These are phyloP conservation scores for Chaetodon trifascialis DNA, from an alignment of 2,113 vertebrate species.

Conservation along the genomic window DNA sequence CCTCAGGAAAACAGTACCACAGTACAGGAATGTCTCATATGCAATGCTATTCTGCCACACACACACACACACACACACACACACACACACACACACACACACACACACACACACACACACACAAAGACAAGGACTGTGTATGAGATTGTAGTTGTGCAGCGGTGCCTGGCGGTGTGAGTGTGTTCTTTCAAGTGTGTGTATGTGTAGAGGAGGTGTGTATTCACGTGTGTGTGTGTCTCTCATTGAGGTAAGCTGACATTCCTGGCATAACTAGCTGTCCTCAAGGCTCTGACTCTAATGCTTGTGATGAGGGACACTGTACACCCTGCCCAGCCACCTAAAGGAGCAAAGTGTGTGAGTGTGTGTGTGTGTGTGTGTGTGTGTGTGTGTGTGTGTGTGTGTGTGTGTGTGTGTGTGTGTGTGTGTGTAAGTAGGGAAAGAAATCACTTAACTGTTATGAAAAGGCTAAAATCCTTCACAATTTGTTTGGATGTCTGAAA, in stretches of 20 bases:
- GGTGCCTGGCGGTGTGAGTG: conserved; percentile 9
- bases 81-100: conserved; percentile 28
- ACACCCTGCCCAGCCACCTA: conserved; percentile 8
- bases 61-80: conserved; percentile 28
- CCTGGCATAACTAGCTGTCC: conserved; percentile 74
- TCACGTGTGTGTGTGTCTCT: conserved; percentile 45
- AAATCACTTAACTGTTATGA: neutral
- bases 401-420: conserved; percentile 23
- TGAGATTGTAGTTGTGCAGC: conserved; percentile 31
- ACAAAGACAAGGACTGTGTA: conserved; percentile 11
- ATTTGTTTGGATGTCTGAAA: neutral
- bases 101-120: conserved; percentile 28
- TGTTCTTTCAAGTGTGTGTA: conserved; percentile 44
- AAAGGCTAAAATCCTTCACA: neutral
- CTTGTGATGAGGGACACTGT: conserved; percentile 61
- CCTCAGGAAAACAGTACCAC: conserved; percentile 71
- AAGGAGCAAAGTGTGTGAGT: conserved; percentile 21
- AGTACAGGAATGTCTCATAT: conserved; percentile 77
- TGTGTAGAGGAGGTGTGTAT: conserved; percentile 48
- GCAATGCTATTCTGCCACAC: conserved; percentile 41
- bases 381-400: conserved; percentile 11
- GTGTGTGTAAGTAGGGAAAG: neutral
- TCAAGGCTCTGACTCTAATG: conserved; percentile 60
- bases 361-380: conserved; percentile 12
- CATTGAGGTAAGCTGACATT: conserved; percentile 73